phyloP scores from a whole-genome alignment of 2,888 invertebrate genomes.

The Ischnura elegans region DNA sequence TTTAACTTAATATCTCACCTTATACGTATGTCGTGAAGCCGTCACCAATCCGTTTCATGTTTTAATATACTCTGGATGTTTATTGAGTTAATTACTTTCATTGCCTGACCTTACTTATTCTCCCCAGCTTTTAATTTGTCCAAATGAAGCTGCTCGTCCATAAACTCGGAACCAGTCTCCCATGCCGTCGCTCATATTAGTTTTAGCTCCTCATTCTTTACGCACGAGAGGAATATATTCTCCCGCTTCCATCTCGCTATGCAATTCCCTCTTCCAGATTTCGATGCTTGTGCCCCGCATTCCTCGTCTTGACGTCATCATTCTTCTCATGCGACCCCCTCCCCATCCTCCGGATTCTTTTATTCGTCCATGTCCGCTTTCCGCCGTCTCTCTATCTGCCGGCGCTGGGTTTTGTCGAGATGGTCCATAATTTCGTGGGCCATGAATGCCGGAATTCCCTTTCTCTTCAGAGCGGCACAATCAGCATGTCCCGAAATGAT shows the following conservation, averaged over 20 bases:
- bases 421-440: background rate
- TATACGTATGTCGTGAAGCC: too few relatives aligned
- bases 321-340: background rate
- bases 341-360: background rate
- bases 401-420: background rate
- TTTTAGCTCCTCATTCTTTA: background rate
- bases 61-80: too few relatives aligned
- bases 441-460: background rate
- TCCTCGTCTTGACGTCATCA: conserved; percentile 2
- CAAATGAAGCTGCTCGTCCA: background rate
- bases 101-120: too few relatives aligned
- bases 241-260: background rate
- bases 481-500: background rate
- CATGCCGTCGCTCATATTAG: background rate
- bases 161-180: background rate
- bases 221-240: background rate
- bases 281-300: background rate
- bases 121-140: too few relatives aligned
- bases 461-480: background rate
- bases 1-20: too few relatives aligned
- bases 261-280: background rate
- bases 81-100: too few relatives aligned
- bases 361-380: background rate
- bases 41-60: too few relatives aligned
- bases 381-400: background rate